Base-by-base conservation (phyloP, 2,113 vertebrate species). In the Microcebus ravelobensis region DNA sequence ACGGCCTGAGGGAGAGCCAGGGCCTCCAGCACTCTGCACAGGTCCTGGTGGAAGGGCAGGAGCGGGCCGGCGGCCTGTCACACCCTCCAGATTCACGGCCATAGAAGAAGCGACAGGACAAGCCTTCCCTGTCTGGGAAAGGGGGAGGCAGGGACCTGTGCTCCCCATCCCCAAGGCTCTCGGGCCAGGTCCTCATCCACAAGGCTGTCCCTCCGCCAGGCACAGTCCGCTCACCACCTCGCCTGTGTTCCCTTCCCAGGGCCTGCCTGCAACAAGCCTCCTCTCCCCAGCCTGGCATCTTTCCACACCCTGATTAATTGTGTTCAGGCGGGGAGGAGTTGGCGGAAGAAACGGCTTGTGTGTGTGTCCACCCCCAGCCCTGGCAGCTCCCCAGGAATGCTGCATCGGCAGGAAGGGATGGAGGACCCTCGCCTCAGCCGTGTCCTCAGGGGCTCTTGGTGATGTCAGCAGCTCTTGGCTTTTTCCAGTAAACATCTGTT, bases 401-500 rank as follows among this genome's bases (percentile, higher is more conserved):
- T 67, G 63, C 50, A 36, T 20, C 39, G 23, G 63, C 70, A 39
- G 45, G 86, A 88, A 89, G 45, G 23, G 17, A 50, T 3, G 2
- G 36, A 80, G 94, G 89, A 92, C 89, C 94, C 90, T 65, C 2
- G 36, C 77, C 20, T 18, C 87, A 3, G 81, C n/a, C 4, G 10
- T 42, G 86, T 90, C 93, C 94, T 81, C 80, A 94, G 70, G 96
- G 98, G 98, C 98, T 97, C 86, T 95, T 91, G 88, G 21, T 97
- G 96, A 97, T 81, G 94, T 97, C 94, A 94, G 88, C 3, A 8
- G 80, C 79, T 81, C 91, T 94, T 96, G 97, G 91, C 90, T 89
- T 96, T 91, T 76, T 97, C 97, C 96, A 93, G 91, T 97, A 98
- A 98, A 98, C 98, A 98, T 97, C 97, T 97, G 97, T 96, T 98